phyloP scores from a whole-genome alignment of 2,113 vertebrate genomes.

The Sebastes fasciatus region DNA sequence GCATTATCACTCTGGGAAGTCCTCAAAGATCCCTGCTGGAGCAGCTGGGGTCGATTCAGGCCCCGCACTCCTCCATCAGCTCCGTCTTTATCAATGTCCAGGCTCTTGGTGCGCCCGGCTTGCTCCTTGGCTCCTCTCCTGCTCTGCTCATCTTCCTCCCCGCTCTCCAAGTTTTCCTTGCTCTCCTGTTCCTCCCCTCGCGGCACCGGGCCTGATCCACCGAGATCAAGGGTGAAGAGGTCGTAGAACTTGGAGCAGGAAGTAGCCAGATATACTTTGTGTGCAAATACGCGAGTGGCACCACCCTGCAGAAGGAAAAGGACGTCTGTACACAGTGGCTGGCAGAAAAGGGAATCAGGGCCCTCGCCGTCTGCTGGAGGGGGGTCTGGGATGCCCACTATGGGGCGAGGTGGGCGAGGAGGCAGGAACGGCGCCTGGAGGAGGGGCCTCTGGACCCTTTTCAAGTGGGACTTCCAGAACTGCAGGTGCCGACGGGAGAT shows the following conservation, averaged over 20 bases:
- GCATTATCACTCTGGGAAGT: constrained; percentile 86
- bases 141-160: constrained; percentile 81
- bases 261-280: constrained; percentile 91
- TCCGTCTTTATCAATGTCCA: constrained; percentile 84
- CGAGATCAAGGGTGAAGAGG: constrained; percentile 87
- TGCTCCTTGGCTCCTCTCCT: constrained; percentile 83
- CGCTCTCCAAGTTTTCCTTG: constrained; percentile 72
- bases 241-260: constrained; percentile 94
- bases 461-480: constrained; percentile 94
- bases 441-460: constrained; percentile 90
- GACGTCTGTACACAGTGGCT: constrained; percentile 88
- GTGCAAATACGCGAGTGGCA: constrained; percentile 86
- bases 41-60: constrained; percentile 73
- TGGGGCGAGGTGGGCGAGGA: constrained; percentile 88
- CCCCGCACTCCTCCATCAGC: constrained; percentile 70
- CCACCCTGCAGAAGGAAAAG: constrained; percentile 88
- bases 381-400: constrained; percentile 87
- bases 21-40: constrained; percentile 80
- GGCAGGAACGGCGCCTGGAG: constrained; percentile 92
- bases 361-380: constrained; percentile 80
- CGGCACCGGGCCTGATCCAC: constrained; percentile 39
- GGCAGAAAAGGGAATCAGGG: constrained; percentile 86
- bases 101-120: constrained; percentile 85
- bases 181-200: constrained; percentile 59
- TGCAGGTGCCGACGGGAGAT: constrained; percentile 92